Base-by-base conservation (phyloP, 2,888 invertebrate genomes). In the Melipona bicolor region DNA sequence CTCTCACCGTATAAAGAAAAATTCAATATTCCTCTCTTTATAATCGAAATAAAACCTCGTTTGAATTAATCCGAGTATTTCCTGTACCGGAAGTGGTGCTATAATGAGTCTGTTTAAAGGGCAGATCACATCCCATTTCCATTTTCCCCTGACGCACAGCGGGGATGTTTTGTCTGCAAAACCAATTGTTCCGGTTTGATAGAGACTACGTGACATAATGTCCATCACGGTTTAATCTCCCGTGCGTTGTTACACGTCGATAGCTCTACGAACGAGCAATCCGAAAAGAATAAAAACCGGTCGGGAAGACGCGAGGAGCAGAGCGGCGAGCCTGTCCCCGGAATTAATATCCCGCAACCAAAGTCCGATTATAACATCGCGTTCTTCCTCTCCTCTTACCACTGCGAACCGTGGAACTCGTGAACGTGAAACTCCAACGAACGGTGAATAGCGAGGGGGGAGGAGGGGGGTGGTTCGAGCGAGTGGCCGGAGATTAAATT, bases 401-500 rank as follows among this genome's bases (percentile, higher is more conserved):
- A 2, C 32, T 11, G 32, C 3, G 32, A 32, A 32, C 3, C 32
- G 32, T 32, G 1, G 27, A 27, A 27, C 27, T 27, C 27, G 27
- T 27, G 27, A 27, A 27, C 27, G 32, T 4, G 32, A 32, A 32
- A 3, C 32, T 3, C 32, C 32, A 32, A 69, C 52, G 52, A 71
- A 52, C 32, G 67, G 77, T 36, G 49, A 27, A 49, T 79, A 5
- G 15, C 17, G 17, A 50, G 15, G 0, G 50, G 32, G 32, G 3
- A 3, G 32, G 3, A 32, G 32, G 32, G 32, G 32, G 32, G 17
- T 17, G 52, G 52, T 52, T 81, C 67, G 72, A 32, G 65, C 67
- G 4, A 65, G 52, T 15, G 43, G 4, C 56, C 72, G 54, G 62
- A 79, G 81, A 81, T 81, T 81, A 79, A 81, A 81, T 81, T 81